These are phyloP conservation scores for Alexandromys fortis DNA, from an alignment of 2,113 vertebrate genomes.

Conservation along the genomic window DNA sequence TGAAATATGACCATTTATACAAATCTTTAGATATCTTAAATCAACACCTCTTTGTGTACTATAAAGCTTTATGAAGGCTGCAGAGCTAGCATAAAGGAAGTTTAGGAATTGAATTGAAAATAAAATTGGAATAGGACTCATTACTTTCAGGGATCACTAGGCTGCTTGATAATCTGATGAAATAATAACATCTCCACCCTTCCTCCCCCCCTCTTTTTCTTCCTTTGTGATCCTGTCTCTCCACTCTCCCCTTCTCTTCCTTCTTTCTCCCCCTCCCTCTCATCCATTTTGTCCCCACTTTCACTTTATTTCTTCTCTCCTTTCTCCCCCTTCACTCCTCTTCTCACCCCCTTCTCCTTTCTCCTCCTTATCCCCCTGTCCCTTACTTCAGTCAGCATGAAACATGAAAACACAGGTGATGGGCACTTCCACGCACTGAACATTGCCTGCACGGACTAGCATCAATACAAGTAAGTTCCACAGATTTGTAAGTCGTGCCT, in stretches of 20 bases:
- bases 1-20: not conserved
- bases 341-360: not conserved
- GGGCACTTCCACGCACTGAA: not conserved
- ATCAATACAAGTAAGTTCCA: not conserved
- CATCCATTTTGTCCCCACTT: accelerated
- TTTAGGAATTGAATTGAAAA: not conserved
- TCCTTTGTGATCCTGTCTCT: not conserved
- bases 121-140: not conserved
- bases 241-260: not conserved
- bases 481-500: not conserved
- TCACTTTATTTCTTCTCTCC: not conserved
- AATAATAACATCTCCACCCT: not conserved
- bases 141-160: not conserved
- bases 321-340: no score
- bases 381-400: not conserved
- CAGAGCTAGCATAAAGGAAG: not conserved
- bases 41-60: not conserved
- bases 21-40: not conserved
- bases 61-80: not conserved
- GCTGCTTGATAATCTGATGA: not conserved
- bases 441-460: not conserved
- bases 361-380: no score
- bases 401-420: not conserved
- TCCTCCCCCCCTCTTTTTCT: no score
- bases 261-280: no score